Conservation (phyloP, 2,797 vertebrate species). For the Eutrigla gurnardus region DNA sequence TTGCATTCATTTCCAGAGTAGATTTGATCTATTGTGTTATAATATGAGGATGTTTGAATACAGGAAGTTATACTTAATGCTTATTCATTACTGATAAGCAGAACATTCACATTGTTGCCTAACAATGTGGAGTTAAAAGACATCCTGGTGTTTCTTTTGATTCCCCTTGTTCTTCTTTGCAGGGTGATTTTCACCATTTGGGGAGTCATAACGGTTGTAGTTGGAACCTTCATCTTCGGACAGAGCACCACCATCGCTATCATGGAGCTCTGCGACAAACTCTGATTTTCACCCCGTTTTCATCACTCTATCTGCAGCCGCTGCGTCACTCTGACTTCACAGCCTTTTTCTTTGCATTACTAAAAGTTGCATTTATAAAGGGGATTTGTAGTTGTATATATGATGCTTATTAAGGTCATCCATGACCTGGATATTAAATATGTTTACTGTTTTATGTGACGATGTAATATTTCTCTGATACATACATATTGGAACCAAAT, state of each 20-base stretch:
- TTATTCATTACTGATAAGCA: background rate
- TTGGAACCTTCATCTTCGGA: constrained; percentile 92
- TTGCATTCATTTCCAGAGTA: background rate
- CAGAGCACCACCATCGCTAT: constrained; percentile 89
- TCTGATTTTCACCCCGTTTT: constrained; percentile 51
- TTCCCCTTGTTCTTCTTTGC: constrained; percentile 27
- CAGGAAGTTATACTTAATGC: background rate
- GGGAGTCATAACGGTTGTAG: constrained; percentile 86
- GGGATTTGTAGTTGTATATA: constrained; percentile 39
- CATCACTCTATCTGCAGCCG: constrained; percentile 7
- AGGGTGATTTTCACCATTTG: constrained; percentile 87
- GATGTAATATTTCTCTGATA: constrained; percentile 23
- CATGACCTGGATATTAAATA: background rate
- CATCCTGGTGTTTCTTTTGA: background rate
- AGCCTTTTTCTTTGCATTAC: constrained; percentile 37
- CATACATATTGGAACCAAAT: constrained; percentile 18
- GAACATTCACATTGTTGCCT: background rate
- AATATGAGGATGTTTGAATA: background rate
- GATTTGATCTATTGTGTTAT: background rate
- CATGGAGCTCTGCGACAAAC: constrained; percentile 84
- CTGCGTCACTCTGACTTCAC: constrained; percentile 36
- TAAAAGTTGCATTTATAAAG: constrained; percentile 26
- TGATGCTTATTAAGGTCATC: background rate
- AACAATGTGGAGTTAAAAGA: background rate
- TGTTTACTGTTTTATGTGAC: constrained; percentile 12